phyloP scores from a whole-genome alignment of 2,888 invertebrate genomes.

The Pachycephus smyrnensis region DNA sequence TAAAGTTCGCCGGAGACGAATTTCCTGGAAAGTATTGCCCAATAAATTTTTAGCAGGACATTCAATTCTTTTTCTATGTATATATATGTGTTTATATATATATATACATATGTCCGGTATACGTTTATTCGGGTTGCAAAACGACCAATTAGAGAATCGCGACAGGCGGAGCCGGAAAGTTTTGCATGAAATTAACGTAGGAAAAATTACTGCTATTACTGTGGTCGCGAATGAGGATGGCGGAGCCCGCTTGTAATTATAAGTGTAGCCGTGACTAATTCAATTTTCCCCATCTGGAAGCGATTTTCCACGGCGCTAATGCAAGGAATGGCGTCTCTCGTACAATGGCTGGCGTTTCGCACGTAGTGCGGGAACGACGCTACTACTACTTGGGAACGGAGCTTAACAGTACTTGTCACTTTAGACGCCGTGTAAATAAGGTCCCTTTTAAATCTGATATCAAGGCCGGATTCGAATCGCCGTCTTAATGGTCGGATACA shows the following conservation, averaged over 20 bases:
- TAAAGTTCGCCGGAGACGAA: too few species aligned
- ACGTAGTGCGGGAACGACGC: too few species aligned
- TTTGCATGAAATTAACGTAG: conserved; percentile 53
- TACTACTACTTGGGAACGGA: too few species aligned
- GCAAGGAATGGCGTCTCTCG: too few species aligned
- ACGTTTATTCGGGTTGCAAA: too few species aligned
- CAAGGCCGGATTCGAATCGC: conserved; percentile 24
- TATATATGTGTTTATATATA: too few species aligned
- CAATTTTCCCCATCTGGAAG: conserved; percentile 47
- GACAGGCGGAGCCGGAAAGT: conserved; percentile 40
- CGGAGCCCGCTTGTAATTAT: conserved; percentile 40
- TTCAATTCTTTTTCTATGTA: too few species aligned
- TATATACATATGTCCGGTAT: too few species aligned
- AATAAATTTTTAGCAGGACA: too few species aligned
- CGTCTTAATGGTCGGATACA: conserved; percentile 32
- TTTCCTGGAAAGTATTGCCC: too few species aligned
- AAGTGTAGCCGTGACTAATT: conserved; percentile 48
- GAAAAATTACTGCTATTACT: conserved; percentile 54
- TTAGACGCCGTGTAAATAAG: conserved; percentile 42
- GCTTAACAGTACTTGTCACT: conserved; percentile 33
- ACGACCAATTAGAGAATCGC: too few species aligned
- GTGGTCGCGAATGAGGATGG: neutral
- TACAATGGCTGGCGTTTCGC: too few species aligned
- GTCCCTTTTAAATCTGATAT: conserved; percentile 45
- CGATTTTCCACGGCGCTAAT: conserved; percentile 35